A percentile compares a stretch with the other conserved stretches of the same genome.
These are phyloP conservation scores for Phylloscopus trochiloides DNA, from an alignment of 2,113 vertebrate genomes.

Conservation along the genomic window DNA sequence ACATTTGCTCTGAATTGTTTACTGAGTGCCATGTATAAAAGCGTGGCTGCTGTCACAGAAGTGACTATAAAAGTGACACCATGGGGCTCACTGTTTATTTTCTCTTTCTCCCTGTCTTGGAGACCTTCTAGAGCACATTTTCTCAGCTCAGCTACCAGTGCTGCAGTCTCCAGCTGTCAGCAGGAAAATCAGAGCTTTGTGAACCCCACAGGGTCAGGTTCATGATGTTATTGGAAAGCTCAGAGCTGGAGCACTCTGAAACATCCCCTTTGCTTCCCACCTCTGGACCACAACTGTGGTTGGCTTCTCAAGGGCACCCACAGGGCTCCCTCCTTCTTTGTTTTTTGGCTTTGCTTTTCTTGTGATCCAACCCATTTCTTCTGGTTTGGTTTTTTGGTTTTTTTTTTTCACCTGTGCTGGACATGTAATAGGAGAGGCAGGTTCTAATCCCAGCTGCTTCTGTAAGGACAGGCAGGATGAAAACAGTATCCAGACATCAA, in stretches of 20 bases:
- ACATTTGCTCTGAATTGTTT: conserved; percentile 11
- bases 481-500: background rate
- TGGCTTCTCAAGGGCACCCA: background rate
- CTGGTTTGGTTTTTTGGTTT: background rate
- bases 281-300: background rate
- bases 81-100: conserved; percentile 18
- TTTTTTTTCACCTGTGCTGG: background rate
- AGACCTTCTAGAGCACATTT: conserved; percentile 18
- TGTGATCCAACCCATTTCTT: background rate
- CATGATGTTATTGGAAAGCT: background rate
- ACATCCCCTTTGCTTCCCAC: background rate
- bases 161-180: conserved; percentile 31
- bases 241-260: background rate
- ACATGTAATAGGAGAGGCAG: background rate
- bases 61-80: background rate
- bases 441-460: background rate
- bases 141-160: background rate
- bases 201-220: background rate
- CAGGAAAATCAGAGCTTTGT: background rate
- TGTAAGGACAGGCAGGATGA: background rate
- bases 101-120: background rate
- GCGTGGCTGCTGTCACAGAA: conserved; percentile 7
- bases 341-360: background rate
- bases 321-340: background rate
- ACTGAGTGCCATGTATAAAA: background rate